These are phyloP conservation scores for Rana temporaria DNA, from an alignment of 2,113 vertebrate species.

Conservation along the genomic window DNA sequence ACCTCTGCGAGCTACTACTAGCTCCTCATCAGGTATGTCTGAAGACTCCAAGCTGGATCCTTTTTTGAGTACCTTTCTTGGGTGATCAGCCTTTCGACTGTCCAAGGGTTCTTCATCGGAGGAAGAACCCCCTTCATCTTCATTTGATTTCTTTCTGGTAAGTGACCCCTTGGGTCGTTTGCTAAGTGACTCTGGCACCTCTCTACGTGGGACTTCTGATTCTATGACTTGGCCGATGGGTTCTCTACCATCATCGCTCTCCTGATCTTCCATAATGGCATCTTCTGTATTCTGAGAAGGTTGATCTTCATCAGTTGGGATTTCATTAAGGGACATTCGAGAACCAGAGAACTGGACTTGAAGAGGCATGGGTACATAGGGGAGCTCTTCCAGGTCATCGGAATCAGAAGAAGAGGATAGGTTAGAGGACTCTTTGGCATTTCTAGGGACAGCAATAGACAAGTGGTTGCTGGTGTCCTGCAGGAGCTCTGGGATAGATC, in stretches of 20 bases:
- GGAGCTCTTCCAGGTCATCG: constrained; percentile 91
- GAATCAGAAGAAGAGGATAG: constrained; percentile 94
- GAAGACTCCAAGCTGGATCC: constrained; percentile 79
- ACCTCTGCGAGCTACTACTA: constrained; percentile 72
- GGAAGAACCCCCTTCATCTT: constrained; percentile 71
- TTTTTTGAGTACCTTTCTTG: constrained; percentile 79
- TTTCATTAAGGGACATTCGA: constrained; percentile 90
- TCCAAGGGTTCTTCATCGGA: constrained; percentile 79
- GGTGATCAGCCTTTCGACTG: constrained; percentile 67
- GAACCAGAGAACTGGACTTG: constrained; percentile 92
- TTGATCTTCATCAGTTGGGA: constrained; percentile 83
- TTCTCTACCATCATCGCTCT: constrained; percentile 58
- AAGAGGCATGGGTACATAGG: constrained; percentile 91
- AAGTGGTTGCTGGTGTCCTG: constrained; percentile 88
- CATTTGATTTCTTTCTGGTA: constrained; percentile 66
- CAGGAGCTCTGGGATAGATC: constrained; percentile 90
- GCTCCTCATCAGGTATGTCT: constrained; percentile 67
- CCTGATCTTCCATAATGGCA: constrained; percentile 62
- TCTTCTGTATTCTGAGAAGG: constrained; percentile 60
- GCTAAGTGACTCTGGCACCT: constrained; percentile 61
- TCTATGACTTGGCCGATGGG: neutral
- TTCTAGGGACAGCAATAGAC: constrained; percentile 88
- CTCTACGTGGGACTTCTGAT: constrained; percentile 58
- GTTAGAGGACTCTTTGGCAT: constrained; percentile 83
- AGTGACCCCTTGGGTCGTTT: constrained; percentile 61